Evolutionary conservation across 2,113 vertebrate species (phyloP).

Genomic region (Castor canadensis): DNA sequence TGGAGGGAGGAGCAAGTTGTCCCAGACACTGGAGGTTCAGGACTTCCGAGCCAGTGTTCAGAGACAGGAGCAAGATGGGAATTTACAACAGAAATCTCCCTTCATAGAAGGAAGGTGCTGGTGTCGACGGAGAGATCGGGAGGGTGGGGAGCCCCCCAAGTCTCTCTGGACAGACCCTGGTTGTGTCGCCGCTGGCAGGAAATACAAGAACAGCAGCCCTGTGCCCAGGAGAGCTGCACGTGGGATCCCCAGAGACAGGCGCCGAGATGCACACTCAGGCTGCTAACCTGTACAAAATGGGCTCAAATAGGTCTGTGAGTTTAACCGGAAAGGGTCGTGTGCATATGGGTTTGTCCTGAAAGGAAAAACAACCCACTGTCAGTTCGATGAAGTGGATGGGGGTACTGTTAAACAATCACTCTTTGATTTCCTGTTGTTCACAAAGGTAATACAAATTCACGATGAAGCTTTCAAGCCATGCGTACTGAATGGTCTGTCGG

Average conservation of each 20-base stretch:
- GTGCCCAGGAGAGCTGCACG: neutral
- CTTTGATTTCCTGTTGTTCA: neutral
- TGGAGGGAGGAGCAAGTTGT: neutral
- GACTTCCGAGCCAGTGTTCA: neutral
- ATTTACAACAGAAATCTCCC: conserved; percentile 3
- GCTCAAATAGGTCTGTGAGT: conserved; percentile 26
- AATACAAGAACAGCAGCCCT: neutral
- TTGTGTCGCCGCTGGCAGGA: neutral
- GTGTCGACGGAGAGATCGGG: neutral
- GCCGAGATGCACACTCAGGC: neutral
- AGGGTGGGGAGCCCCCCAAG: no score
- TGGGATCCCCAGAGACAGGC: neutral
- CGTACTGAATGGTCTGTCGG: neutral
- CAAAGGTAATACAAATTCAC: neutral
- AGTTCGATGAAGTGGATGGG: neutral
- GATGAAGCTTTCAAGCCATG: conserved; percentile 16
- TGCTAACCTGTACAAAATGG: neutral
- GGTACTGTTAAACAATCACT: neutral
- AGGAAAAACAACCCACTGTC: neutral
- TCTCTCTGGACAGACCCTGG: neutral
- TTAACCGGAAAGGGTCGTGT: conserved; percentile 2
- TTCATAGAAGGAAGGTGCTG: neutral
- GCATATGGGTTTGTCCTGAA: conserved; percentile 26
- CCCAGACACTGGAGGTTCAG: neutral
- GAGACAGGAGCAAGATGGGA: neutral